Evolutionary conservation across 2,888 invertebrate genomes (phyloP), one percentile per base, ranked within the genome.

Genomic region (Agrotis puta): DNA sequence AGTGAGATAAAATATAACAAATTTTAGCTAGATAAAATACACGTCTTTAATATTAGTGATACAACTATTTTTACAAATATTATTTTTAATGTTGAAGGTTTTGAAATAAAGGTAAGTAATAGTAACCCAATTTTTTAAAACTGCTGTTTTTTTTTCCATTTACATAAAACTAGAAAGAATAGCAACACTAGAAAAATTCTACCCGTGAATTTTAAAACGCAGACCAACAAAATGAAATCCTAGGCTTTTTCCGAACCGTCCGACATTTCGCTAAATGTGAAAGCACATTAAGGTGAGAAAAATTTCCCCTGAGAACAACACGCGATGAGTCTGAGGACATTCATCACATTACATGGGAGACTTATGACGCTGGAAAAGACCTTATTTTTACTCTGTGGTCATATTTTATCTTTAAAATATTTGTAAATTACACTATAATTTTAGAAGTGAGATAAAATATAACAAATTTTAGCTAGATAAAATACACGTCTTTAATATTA

Each of bases 221-320:
- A 16, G 20, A 48, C 18, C 4, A 0, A 18, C 6, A 61, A 51
- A 59, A 39, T 7, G 2, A 5, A 47, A n/a, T 0, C 14, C 18
- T 20, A 39, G 6, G 47, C 18, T 51, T 66, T 47, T 22, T 47
- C 18, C 5, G 5, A 6, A 2, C 2, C 13, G 0, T 33, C 7
- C 45, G 14, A 20, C 14, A 61, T 24, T 70, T 53, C 24, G 20
- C 24, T 13, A 16, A 22, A 27, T 64, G 69, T 54, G 43, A 63
- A 57, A 65, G 27, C 64, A 65, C 0, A 64, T 48, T 22, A 56
- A 73, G 63, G 57, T 70, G 64, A 67, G 79, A 70, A 78, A 69
- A 67, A 74, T 50, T 70, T 79, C 66, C 70, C 79, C 27, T 18
- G 66, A 64, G 73, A 3, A 20, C 16, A 9, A 56, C 48, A 51